Evolutionary conservation across 2,797 vertebrate genomes (phyloP).

Genomic region (Mycteria americana): DNA sequence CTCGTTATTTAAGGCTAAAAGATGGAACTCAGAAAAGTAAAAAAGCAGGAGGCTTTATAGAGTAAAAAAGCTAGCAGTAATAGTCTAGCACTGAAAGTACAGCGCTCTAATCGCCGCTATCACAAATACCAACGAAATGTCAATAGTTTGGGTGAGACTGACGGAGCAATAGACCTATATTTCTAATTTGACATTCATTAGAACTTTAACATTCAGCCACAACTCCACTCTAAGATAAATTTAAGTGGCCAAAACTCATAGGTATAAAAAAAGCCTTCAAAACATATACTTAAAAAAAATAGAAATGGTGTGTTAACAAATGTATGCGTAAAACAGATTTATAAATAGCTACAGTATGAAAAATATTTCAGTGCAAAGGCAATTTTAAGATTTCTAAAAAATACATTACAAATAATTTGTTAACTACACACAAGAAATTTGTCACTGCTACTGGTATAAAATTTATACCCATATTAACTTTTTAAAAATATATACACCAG

Average conservation of each 20-base stretch:
- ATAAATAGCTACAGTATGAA: slow-evolving; percentile 81
- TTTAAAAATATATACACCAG: slow-evolving; percentile 69
- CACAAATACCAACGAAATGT: slow-evolving; percentile 3
- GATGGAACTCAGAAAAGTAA: slow-evolving; percentile 55
- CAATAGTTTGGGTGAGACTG: neutral
- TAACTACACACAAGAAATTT: slow-evolving; percentile 74
- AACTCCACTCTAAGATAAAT: slow-evolving; percentile 55
- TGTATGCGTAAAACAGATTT: slow-evolving; percentile 72
- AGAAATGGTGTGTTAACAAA: slow-evolving; percentile 73
- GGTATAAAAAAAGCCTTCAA: slow-evolving; percentile 74
- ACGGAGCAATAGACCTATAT: neutral
- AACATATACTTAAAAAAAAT: slow-evolving; percentile 76
- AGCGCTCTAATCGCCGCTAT: neutral
- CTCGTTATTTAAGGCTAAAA: slow-evolving; percentile 72
- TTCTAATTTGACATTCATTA: slow-evolving; percentile 61
- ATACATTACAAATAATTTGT: slow-evolving; percentile 80
- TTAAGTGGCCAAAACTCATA: slow-evolving; percentile 67
- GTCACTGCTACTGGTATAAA: slow-evolving; percentile 65
- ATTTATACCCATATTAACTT: slow-evolving; percentile 54
- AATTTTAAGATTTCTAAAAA: slow-evolving; percentile 81
- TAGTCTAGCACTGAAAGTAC: neutral
- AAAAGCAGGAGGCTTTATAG: slow-evolving; percentile 30
- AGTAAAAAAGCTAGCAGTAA: slow-evolving; percentile 28
- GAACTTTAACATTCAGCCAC: slow-evolving; percentile 65
- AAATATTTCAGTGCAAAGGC: slow-evolving; percentile 83